Evolutionary conservation across 2,797 vertebrate genomes (phyloP).

Genomic region (Mormyrus hasselquistii): DNA sequence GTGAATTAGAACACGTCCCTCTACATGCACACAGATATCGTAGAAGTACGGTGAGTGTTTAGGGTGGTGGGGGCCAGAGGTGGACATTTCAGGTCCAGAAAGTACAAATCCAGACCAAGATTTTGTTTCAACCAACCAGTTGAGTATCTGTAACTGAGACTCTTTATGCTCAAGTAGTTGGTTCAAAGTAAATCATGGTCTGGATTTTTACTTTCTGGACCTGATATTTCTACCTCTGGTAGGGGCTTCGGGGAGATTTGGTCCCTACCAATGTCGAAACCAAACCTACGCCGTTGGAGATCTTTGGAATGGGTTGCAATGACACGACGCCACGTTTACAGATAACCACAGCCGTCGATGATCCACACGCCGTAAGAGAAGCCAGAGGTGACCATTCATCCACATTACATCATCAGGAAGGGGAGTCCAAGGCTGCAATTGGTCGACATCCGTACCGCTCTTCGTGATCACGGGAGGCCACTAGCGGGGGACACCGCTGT

Average conservation of each 20-base stretch:
- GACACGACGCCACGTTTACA: background rate
- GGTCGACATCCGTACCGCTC: background rate
- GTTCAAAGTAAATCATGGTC: too few species aligned
- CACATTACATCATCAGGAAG: background rate
- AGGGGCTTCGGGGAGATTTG: background rate
- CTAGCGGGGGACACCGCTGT: background rate
- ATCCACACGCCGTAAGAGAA: background rate
- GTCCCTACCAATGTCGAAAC: background rate
- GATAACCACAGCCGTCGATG: background rate
- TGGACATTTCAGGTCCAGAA: too few species aligned
- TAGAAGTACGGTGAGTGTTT: background rate
- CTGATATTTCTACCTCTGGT: too few species aligned
- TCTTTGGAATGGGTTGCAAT: background rate
- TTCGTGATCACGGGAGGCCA: background rate
- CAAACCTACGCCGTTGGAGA: background rate
- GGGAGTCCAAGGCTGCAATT: background rate
- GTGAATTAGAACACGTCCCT: background rate
- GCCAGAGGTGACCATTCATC: background rate
- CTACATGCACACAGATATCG: background rate
- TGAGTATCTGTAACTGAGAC: too few species aligned
- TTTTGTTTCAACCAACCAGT: too few species aligned
- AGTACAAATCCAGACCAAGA: too few species aligned
- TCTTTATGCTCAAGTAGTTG: too few species aligned
- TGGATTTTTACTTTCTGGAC: too few species aligned
- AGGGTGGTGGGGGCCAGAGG: background rate